Evolutionary conservation across 2,888 invertebrate species (phyloP).

Genomic region (Drosophila nigricruria): DNA sequence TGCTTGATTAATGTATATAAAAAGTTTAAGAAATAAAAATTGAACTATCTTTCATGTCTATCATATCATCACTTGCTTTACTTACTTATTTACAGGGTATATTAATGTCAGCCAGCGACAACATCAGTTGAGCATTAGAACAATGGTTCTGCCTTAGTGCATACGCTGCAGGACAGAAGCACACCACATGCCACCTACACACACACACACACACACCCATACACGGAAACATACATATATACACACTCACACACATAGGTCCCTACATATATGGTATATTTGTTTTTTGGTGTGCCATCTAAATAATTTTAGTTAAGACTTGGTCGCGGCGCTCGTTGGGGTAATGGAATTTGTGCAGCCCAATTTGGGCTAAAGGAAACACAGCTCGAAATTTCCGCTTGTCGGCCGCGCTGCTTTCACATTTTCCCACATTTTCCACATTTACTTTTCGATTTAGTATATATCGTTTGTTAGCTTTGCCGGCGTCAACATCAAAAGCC

Average conservation of each 20-base stretch:
- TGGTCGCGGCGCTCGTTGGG: slow-evolving; percentile 36
- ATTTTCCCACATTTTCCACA: slow-evolving; percentile 32
- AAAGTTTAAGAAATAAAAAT: too few species aligned
- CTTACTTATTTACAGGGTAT: slow-evolving; percentile 23
- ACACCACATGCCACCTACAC: slow-evolving; percentile 15
- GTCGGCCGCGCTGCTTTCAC: slow-evolving; percentile 9
- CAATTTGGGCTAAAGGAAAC: slow-evolving; percentile 34
- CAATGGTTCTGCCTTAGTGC: slow-evolving; percentile 63
- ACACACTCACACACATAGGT: neutral
- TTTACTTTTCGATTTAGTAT: slow-evolving; percentile 39
- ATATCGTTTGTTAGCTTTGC: slow-evolving; percentile 35
- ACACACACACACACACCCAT: neutral
- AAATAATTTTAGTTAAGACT: slow-evolving; percentile 60
- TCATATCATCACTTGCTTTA: neutral
- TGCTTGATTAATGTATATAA: too few species aligned
- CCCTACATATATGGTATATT: slow-evolving; percentile 13
- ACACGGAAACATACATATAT: neutral
- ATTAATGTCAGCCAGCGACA: slow-evolving; percentile 13
- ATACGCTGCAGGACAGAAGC: slow-evolving; percentile 48
- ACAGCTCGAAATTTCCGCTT: slow-evolving; percentile 29
- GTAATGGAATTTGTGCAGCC: slow-evolving; percentile 48
- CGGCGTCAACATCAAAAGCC: slow-evolving; percentile 62
- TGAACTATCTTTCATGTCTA: neutral
- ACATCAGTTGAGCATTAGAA: slow-evolving; percentile 49
- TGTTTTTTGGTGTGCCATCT: slow-evolving; percentile 37